phyloP scores from a whole-genome alignment of 2,888 invertebrate species.

The Rhingia rostrata region DNA sequence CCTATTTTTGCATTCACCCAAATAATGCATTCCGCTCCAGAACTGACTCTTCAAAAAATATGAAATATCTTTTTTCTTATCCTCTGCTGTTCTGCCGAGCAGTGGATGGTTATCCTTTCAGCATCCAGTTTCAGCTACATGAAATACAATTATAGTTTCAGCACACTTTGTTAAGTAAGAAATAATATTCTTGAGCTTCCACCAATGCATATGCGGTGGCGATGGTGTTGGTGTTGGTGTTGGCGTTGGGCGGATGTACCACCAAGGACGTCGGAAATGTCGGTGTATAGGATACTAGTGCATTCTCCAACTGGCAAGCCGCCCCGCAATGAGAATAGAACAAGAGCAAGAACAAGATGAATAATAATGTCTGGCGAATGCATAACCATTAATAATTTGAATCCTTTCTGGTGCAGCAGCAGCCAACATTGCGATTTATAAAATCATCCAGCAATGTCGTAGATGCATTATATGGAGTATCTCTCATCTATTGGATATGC shows the following conservation, averaged over 20 bases:
- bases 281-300: conserved; percentile 20
- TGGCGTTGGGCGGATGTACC: conserved; percentile 1
- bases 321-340: not conserved
- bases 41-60: conserved; percentile 54
- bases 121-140: conserved; percentile 43
- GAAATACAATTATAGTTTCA: conserved; percentile 67
- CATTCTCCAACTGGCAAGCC: not conserved
- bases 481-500: conserved; percentile 33
- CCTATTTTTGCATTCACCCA: conserved; percentile 18
- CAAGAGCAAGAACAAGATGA: conserved; percentile 45
- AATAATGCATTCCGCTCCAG: conserved; percentile 46
- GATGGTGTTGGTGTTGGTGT: conserved; percentile 10
- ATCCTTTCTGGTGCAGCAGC: conserved; percentile 43
- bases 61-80: conserved; percentile 66
- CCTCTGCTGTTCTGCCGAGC: conserved; percentile 11
- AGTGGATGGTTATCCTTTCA: conserved; percentile 41
- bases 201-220: conserved; percentile 32
- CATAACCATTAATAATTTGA: conserved; percentile 69
- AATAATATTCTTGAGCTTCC: conserved; percentile 59
- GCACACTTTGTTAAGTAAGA: conserved; percentile 70
- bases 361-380: conserved; percentile 70
- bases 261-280: not conserved
- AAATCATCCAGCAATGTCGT: conserved; percentile 58
- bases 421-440: conserved; percentile 54
- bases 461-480: conserved; percentile 44